Evolutionary conservation across 2,888 invertebrate species (phyloP), one percentile per base, ranked within the genome.

Genomic region (Ligdia adustata): DNA sequence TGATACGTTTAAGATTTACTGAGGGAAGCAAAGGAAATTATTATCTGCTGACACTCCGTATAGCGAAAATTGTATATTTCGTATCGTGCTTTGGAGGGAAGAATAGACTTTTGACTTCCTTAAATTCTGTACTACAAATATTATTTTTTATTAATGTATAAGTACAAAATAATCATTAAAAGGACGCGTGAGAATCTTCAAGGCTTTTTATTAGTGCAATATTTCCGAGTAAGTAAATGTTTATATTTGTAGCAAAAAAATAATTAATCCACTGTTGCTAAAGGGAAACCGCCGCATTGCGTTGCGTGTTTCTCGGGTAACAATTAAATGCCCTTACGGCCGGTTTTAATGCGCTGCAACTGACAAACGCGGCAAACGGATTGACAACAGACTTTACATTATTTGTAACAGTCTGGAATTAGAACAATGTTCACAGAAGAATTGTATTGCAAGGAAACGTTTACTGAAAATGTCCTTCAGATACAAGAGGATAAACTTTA

Each of bases 251-350:
- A 39, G 20, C 38, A 39, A 39, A 22, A 39, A 37, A 14, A 12
- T 3, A 27, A 37, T 1, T 11, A 58, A 55, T 49, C 7, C 6
- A 22, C 51, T 52, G 60, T 63, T 62, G 41, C 57, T 60, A 62
- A 60, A 64, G 45, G 67, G 59, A 65, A 67, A 61, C 55, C 13
- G 50, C 55, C 44, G 55, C 59, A 57, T 57, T 59, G 62, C 60
- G 59, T 57, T 59, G 62, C 60, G 59, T 62, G 53, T 37, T 20
- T 31, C 37, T 42, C 60, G 42, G 55, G 6, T 58, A 57, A 49
- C 37, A 20, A 34, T 46, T 37, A 50, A 32, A 28, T 43, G 41
- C 28, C 34, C 33, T 33, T 37, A 41, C 33, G 14, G 18, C 4
- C 16, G n/a, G 22, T 22, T 22, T 15, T 9, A 22, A 29, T 31